These are phyloP conservation scores for Leptarthrus brevirostris DNA, from an alignment of 2,888 invertebrate genomes.

Conservation along the genomic window DNA sequence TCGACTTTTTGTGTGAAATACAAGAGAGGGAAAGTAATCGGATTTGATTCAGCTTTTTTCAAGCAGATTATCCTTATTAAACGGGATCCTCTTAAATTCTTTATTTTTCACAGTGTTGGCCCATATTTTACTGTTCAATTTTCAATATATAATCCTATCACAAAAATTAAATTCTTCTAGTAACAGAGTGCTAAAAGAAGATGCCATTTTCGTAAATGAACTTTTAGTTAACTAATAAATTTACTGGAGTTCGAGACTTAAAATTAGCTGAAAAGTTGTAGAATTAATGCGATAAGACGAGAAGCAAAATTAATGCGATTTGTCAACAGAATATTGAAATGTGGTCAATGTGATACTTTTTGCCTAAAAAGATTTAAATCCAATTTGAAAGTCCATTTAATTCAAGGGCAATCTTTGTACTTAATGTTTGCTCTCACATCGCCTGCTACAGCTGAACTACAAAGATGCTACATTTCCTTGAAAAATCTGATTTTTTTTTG, in stretches of 20 bases:
- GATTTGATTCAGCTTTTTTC: slow-evolving; percentile 5
- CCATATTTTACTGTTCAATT: slow-evolving; percentile 26
- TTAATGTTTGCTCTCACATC: slow-evolving; percentile 13
- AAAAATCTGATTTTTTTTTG: too few relatives aligned
- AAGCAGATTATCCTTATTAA: slow-evolving; percentile 34
- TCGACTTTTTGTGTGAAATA: too few relatives aligned
- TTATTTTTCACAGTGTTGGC: neutral
- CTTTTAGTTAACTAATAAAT: neutral
- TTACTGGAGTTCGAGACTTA: too few relatives aligned
- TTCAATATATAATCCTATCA: slow-evolving; percentile 1
- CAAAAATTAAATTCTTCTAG: too few relatives aligned
- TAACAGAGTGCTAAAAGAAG: too few relatives aligned
- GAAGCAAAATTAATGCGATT: slow-evolving; percentile 29
- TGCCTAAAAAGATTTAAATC: too few relatives aligned
- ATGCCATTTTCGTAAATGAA: too few relatives aligned
- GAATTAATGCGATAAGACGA: too few relatives aligned
- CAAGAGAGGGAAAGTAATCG: slow-evolving; percentile 6
- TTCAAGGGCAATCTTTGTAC: slow-evolving; percentile 19
- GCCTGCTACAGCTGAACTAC: too few relatives aligned
- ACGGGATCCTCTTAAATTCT: slow-evolving; percentile 24
- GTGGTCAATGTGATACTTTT: slow-evolving; percentile 24
- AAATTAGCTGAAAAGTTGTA: too few relatives aligned
- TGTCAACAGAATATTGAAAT: slow-evolving; percentile 42
- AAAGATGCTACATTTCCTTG: too few relatives aligned
- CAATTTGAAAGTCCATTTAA: neutral